phyloP scores from a whole-genome alignment of 2,797 vertebrate species.

The Knipowitschia caucasica region DNA sequence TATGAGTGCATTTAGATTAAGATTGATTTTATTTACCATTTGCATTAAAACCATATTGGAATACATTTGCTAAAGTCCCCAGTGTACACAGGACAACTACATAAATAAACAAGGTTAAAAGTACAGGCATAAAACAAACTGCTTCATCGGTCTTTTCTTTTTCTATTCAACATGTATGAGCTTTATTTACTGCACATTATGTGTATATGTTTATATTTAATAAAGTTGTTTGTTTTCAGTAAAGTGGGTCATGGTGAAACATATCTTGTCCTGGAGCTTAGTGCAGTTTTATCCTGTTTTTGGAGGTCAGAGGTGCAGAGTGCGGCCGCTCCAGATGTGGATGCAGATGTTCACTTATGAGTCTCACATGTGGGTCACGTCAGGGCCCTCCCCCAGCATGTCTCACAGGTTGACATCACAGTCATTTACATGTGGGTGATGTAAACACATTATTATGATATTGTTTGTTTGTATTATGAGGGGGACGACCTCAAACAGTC shows the following conservation, averaged over 20 bases:
- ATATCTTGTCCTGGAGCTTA: constrained; percentile 15
- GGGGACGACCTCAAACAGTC: too few species aligned
- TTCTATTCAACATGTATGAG: too few species aligned
- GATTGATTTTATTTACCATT: too few species aligned
- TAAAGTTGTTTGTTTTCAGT: neutral
- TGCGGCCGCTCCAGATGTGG: constrained; percentile 26
- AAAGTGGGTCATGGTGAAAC: neutral
- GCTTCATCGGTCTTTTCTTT: too few species aligned
- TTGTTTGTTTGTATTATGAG: too few species aligned
- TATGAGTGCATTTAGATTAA: too few species aligned
- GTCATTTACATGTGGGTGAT: neutral
- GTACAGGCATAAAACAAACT: too few species aligned
- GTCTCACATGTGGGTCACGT: constrained; percentile 16
- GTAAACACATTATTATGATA: too few species aligned
- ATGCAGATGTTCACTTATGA: constrained; percentile 31
- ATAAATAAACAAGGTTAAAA: too few species aligned
- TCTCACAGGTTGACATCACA: neutral
- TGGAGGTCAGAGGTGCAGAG: constrained; percentile 33
- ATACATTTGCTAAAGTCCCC: too few species aligned
- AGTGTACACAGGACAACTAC: too few species aligned
- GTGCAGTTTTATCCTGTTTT: constrained; percentile 27
- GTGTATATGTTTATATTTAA: neutral
- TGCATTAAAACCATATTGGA: too few species aligned
- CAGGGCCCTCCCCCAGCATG: neutral
- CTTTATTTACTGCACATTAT: neutral